phyloP scores from a whole-genome alignment of 2,113 vertebrate species.

The Casuarius casuarius region DNA sequence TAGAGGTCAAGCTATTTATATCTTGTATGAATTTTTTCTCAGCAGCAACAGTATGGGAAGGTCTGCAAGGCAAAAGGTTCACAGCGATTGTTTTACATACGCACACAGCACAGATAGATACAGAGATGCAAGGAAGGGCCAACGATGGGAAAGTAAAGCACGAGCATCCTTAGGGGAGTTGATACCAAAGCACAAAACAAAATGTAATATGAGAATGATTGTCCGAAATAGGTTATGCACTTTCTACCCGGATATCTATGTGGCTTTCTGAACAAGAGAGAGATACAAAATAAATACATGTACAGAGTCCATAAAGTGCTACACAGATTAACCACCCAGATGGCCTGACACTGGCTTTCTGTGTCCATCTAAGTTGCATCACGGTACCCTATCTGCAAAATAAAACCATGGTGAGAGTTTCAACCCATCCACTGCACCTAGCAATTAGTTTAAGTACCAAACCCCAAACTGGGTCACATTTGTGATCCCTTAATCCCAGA shows the following conservation, averaged over 20 bases:
- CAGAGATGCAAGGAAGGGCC: neutral
- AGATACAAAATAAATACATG: neutral
- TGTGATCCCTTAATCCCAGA: neutral
- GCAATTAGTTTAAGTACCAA: neutral
- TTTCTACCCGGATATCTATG: neutral
- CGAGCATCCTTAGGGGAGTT: neutral
- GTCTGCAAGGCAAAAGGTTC: neutral
- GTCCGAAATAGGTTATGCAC: neutral
- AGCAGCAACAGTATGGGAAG: neutral
- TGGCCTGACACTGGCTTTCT: neutral
- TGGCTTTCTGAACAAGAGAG: neutral
- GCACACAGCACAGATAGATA: neutral
- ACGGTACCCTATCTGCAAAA: neutral
- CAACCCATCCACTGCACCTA: neutral
- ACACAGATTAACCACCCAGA: neutral
- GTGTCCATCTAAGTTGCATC: neutral
- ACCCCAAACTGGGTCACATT: neutral
- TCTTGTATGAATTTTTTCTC: neutral
- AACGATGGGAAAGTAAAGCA: neutral
- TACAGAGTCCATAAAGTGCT: neutral
- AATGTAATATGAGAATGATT: neutral
- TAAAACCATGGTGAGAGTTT: neutral
- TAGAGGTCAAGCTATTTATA: conserved; percentile 3
- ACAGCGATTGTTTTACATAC: neutral
- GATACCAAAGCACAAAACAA: neutral